Conservation (phyloP, 2,113 vertebrate genomes). For the Zingel zingel region DNA sequence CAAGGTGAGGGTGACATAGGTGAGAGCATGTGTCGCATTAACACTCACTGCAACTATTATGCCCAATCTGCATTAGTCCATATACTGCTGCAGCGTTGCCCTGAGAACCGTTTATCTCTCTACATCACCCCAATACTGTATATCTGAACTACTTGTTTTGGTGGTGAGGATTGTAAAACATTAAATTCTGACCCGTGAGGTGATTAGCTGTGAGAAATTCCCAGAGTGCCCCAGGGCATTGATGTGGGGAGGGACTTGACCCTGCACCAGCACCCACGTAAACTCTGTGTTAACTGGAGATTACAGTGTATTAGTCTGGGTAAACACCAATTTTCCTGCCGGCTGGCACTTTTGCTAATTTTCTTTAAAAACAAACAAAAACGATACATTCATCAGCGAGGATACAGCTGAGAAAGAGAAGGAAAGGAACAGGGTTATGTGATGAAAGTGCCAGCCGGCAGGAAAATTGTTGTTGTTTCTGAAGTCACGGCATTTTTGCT, state of each 20-base stretch:
- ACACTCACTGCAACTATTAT: conserved; percentile 53
- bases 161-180: not conserved
- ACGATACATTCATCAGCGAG: not conserved
- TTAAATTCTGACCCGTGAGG: not conserved
- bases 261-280: conserved; percentile 22
- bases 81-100: conserved; percentile 29
- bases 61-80: conserved; percentile 60
- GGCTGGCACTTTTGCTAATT: not conserved
- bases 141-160: conserved; percentile 12
- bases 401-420: not conserved
- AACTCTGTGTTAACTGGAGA: conserved; percentile 49
- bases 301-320: conserved; percentile 38
- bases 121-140: not conserved
- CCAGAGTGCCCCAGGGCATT: conserved; percentile 19
- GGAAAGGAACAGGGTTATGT: not conserved
- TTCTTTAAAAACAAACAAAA: not conserved
- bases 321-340: conserved; percentile 34
- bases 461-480: not conserved
- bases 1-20: conserved; percentile 67
- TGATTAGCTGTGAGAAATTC: conserved; percentile 43
- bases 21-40: conserved; percentile 67
- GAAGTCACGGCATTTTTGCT: not conserved
- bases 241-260: conserved; percentile 39
- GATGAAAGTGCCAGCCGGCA: not conserved
- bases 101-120: conserved; percentile 26